Evolutionary conservation across 1,140 invertebrate genomes (phyloP), one percentile per base, ranked within the genome.

Genomic region (Pentalonia nigronervosa): DNA sequence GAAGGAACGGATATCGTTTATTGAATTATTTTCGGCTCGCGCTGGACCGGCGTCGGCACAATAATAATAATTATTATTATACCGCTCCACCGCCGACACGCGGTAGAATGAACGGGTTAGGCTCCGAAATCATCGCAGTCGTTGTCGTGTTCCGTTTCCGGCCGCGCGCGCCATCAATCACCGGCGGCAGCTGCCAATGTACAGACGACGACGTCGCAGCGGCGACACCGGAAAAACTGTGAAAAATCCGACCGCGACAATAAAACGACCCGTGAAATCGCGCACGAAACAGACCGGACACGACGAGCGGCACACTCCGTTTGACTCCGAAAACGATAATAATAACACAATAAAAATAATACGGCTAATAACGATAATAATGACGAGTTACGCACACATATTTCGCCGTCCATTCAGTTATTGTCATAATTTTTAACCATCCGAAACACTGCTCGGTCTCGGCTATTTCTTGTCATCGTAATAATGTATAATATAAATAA

Each of bases 251-350:
- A 11, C 2, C 88, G 53, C 23, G 30, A 14, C 48, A 34, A 36
- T 21, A 90, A 90, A 90, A 90, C 53, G 88, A 90, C 14, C 50
- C 88, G 88, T 90, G 88, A 90, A 90, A 90, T 90, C 53, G 88
- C 23, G 36, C 88, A 60, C 53, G 56, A 45, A 67, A 90, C 89
- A n/a, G 89, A 90, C 89, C 89, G 89, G 89, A 90, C 89, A 90
- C 89, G 53, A 21, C 53, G 45, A 87, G 47, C 34, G 88, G 50
- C 88, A 90, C 88, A 60, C 50, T 90, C 56, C 88, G 50, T 90
- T 90, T 60, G 88, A 90, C 88, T 60, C 88, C 25, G 53, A 90
- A 90, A 90, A 56, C 20, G 34, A 89, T 53, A 56, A 53, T 21
- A 90, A 90, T 56, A 90, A 60, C 48, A 41, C 17, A 36, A 84